Evolutionary conservation across 2,797 vertebrate species (phyloP).

Genomic region (Eulemur rubriventer): DNA sequence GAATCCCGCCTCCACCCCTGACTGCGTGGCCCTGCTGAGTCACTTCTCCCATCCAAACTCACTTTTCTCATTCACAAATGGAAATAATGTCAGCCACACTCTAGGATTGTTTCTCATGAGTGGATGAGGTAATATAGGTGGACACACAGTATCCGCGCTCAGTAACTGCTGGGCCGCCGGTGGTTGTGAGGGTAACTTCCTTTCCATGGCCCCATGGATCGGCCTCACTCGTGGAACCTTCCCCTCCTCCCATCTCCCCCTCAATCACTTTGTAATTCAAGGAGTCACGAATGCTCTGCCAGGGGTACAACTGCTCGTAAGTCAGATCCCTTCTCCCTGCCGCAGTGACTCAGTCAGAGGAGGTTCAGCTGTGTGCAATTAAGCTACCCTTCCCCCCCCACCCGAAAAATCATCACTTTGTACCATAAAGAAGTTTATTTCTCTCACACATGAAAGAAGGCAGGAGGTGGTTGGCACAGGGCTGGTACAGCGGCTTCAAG

Average conservation of each 20-base stretch:
- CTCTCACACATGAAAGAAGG: not conserved
- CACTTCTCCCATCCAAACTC: not conserved
- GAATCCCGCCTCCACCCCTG: not conserved
- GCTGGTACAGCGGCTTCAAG: not conserved
- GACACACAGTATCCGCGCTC: rapidly evolving
- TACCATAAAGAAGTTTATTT: not conserved
- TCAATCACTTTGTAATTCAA: not conserved
- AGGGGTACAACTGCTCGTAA: not conserved
- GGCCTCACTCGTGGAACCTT: not conserved
- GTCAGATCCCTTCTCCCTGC: not conserved
- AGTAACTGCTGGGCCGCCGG: rapidly evolving
- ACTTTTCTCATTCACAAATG: not conserved
- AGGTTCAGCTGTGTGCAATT: not conserved
- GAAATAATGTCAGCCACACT: not conserved
- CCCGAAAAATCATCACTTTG: not conserved
- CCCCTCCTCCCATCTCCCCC: not conserved
- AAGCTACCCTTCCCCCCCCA: not conserved
- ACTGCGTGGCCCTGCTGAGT: too few relatives aligned
- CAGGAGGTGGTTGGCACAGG: not conserved
- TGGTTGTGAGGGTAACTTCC: too few relatives aligned
- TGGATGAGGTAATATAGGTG: rapidly evolving
- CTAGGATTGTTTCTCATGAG: not conserved
- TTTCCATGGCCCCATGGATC: rapidly evolving
- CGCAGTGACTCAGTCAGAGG: not conserved
- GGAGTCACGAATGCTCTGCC: not conserved